Conservation (phyloP, 2,888 invertebrate genomes). For the Teleiodes luculella region DNA sequence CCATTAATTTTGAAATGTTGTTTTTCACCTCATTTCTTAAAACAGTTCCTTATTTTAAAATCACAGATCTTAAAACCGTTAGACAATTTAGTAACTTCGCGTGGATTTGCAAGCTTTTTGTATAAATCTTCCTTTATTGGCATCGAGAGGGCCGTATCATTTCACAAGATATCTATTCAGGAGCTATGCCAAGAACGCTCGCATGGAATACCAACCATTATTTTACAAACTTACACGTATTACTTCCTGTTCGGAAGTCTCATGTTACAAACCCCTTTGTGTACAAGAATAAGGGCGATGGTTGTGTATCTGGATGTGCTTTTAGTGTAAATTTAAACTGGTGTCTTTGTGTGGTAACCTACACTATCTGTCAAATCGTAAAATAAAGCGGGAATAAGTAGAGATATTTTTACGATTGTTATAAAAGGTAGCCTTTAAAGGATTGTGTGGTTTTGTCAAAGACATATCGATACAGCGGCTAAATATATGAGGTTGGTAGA, state of each 20-base stretch:
- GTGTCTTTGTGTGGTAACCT: conserved; percentile 46
- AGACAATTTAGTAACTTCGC: conserved; percentile 21
- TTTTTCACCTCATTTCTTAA: too few relatives aligned
- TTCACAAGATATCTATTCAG: conserved; percentile 71
- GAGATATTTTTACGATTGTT: conserved; percentile 43
- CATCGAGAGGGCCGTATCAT: conserved; percentile 68
- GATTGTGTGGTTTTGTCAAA: neutral
- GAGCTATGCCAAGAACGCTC: conserved; percentile 61
- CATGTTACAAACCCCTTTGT: conserved; percentile 21
- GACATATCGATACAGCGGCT: neutral
- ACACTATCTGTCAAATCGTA: conserved; percentile 61
- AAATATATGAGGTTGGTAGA: too few relatives aligned
- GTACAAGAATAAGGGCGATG: conserved; percentile 21
- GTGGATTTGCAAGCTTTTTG: conserved; percentile 51
- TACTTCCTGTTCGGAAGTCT: neutral
- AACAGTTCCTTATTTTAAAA: neutral
- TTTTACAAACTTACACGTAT: conserved; percentile 21
- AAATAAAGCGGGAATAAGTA: conserved; percentile 61
- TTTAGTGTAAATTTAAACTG: conserved; percentile 4
- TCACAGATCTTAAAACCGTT: conserved; percentile 11
- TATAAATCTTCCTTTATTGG: conserved; percentile 72
- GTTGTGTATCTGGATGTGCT: neutral
- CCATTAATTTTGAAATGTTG: too few relatives aligned
- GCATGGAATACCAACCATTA: conserved; percentile 55
- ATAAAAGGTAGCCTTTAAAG: conserved; percentile 25